phyloP scores from a whole-genome alignment of 2,113 vertebrate species.

The Morone saxatilis region DNA sequence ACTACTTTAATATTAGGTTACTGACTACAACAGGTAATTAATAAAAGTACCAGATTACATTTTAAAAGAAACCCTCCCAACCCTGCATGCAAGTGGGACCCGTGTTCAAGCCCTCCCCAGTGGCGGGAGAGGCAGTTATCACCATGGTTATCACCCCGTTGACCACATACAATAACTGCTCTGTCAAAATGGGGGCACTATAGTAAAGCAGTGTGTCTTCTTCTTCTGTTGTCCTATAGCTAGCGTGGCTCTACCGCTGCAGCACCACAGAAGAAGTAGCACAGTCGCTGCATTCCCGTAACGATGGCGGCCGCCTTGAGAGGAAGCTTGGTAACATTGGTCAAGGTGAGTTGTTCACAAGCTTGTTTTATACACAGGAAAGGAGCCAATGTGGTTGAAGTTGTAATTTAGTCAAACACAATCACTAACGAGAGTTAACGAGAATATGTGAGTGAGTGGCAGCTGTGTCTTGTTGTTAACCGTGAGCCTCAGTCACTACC shows the following conservation, averaged over 20 bases:
- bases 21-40: no score
- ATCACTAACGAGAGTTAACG: neutral
- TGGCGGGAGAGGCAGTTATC: neutral
- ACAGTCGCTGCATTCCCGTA: neutral
- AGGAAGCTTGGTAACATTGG: slow-evolving; percentile 78
- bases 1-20: no score
- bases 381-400: accelerated
- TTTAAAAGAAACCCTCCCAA: no score
- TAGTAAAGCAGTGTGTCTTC: neutral
- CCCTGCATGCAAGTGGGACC: no score
- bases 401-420: neutral
- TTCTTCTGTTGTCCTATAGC: neutral
- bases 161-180: neutral
- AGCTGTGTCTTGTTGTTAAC: slow-evolving; percentile 14
- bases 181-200: neutral
- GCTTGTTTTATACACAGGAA: neutral
- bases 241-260: neutral
- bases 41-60: no score
- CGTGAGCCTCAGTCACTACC: neutral
- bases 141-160: no score
- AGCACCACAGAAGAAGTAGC: slow-evolving; percentile 46
- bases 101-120: neutral
- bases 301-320: slow-evolving; percentile 83
- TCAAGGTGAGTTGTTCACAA: slow-evolving; percentile 81
- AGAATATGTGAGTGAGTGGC: neutral